Conservation (phyloP, 35 echinoderm and acorn worm species). For the Holothuria glaberrima region DNA sequence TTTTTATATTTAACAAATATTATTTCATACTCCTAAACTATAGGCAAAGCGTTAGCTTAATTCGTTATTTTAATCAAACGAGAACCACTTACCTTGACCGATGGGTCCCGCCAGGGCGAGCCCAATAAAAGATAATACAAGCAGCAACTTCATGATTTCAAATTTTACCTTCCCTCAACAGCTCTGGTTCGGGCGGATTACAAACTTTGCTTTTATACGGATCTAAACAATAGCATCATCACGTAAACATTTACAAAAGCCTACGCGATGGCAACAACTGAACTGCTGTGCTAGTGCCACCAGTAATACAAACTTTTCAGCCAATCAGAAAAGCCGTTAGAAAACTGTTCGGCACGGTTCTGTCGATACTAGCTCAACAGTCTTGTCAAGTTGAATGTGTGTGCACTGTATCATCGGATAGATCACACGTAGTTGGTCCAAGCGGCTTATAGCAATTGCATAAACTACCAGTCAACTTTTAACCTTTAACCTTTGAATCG, state of each 20-base stretch:
- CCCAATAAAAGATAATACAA: slow-evolving; percentile 35
- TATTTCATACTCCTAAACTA: too few relatives aligned
- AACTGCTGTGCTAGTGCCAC: too few relatives aligned
- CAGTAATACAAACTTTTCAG: background rate
- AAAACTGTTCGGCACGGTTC: background rate
- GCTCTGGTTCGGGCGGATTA: background rate
- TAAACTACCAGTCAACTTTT: too few relatives aligned
- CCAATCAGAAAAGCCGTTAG: slow-evolving; percentile 43
- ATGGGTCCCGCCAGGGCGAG: background rate
- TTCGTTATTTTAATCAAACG: too few relatives aligned
- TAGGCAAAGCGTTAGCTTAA: too few relatives aligned
- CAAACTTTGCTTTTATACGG: slow-evolving; percentile 23
- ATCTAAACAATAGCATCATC: background rate
- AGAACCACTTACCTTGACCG: background rate
- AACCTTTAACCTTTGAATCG: too few relatives aligned
- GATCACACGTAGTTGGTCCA: too few relatives aligned
- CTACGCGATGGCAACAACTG: background rate
- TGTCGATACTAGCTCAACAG: slow-evolving; percentile 1
- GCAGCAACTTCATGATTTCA: slow-evolving; percentile 41
- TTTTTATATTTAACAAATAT: too few relatives aligned
- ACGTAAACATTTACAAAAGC: background rate
- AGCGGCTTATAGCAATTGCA: too few relatives aligned
- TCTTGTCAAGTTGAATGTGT: background rate
- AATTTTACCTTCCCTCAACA: slow-evolving; percentile 5
- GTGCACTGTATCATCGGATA: too few relatives aligned